Percentiles rank a stretch among this genome's conserved stretches.
These are phyloP conservation scores for Stratiolaelaps scimitus DNA, from an alignment of 1,140 invertebrate genomes.

Conservation along the genomic window DNA sequence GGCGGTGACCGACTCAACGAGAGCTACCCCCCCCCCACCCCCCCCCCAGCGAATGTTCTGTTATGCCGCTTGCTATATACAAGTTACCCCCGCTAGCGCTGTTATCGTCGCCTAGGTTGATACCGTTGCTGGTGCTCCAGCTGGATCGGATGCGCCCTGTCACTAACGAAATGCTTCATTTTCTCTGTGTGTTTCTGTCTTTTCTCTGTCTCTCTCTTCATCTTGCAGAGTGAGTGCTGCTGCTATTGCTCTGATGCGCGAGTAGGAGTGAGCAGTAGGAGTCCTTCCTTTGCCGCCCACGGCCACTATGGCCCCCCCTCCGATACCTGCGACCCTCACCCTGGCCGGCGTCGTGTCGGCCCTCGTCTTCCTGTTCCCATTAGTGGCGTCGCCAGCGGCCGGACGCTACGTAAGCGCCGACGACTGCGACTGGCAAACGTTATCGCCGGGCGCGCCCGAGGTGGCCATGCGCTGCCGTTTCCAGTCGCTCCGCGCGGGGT, in stretches of 20 bases:
- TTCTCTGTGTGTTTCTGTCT: background rate
- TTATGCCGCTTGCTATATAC: background rate
- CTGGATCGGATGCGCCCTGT: no score
- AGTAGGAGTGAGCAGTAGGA: background rate
- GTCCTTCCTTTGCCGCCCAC: no score
- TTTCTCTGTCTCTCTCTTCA: no score
- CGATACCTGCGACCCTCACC: conserved; percentile 2
- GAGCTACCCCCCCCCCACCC: background rate
- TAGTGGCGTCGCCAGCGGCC: background rate
- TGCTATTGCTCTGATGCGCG: conserved; percentile 1
- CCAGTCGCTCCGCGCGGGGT: conserved; percentile 7
- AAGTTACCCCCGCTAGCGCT: background rate
- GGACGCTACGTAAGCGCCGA: conserved; percentile 62
- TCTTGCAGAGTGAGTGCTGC: conserved; percentile 17
- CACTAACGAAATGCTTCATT: background rate
- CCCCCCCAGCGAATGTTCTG: background rate
- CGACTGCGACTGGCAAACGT: conserved; percentile 58
- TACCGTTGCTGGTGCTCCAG: background rate
- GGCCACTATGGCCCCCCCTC: no score
- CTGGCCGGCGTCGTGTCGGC: conserved; percentile 7
- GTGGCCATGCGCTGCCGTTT: conserved; percentile 16
- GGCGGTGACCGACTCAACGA: no score
- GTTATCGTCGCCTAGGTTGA: background rate
- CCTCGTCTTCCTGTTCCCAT: conserved; percentile 1
- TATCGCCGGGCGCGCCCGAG: conserved; percentile 18